A percentile compares a stretch with the other conserved stretches of the same genome.
These are phyloP conservation scores for Crocallis elinguaria DNA, from an alignment of 2,888 invertebrate genomes.

Conservation along the genomic window DNA sequence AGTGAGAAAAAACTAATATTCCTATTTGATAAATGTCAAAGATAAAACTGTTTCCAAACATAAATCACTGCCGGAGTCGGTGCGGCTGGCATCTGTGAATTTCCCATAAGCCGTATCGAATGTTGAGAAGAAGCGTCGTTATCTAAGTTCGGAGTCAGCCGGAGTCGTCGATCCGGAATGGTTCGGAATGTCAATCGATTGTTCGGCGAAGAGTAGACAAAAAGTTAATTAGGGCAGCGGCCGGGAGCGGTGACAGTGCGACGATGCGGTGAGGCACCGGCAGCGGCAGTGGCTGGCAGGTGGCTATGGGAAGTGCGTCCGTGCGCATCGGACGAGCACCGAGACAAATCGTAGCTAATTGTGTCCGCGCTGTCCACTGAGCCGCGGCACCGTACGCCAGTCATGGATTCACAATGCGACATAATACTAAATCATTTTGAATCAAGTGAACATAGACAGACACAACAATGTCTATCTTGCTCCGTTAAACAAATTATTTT, in stretches of 20 bases:
- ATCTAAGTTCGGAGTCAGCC: slow-evolving; percentile 38
- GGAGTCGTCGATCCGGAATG: slow-evolving; percentile 50
- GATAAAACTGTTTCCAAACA: slow-evolving; percentile 32
- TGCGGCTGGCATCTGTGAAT: slow-evolving; percentile 32
- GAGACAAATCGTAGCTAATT: slow-evolving; percentile 81
- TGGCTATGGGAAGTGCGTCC: slow-evolving; percentile 82
- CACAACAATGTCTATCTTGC: background rate
- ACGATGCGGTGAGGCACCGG: slow-evolving; percentile 30
- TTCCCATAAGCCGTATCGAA: slow-evolving; percentile 42
- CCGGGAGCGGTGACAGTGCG: slow-evolving; percentile 60
- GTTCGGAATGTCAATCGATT: slow-evolving; percentile 66
- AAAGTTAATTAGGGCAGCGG: slow-evolving; percentile 78
- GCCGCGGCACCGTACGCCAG: slow-evolving; percentile 35
- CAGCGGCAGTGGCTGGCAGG: slow-evolving; percentile 50
- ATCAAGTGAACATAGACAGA: background rate
- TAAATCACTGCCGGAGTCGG: slow-evolving; percentile 28
- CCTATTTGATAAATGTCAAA: slow-evolving; percentile 30
- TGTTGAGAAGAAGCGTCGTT: slow-evolving; percentile 44
- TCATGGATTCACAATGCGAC: slow-evolving; percentile 41
- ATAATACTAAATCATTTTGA: slow-evolving; percentile 19
- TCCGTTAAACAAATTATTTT: background rate
- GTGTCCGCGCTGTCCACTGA: slow-evolving; percentile 58
- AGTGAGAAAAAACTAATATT: slow-evolving; percentile 32
- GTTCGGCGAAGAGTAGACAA: slow-evolving; percentile 64
- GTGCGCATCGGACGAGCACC: slow-evolving; percentile 78